These are phyloP conservation scores for Parnassius smintheus DNA, from an alignment of 2,888 invertebrate genomes.

Conservation along the genomic window DNA sequence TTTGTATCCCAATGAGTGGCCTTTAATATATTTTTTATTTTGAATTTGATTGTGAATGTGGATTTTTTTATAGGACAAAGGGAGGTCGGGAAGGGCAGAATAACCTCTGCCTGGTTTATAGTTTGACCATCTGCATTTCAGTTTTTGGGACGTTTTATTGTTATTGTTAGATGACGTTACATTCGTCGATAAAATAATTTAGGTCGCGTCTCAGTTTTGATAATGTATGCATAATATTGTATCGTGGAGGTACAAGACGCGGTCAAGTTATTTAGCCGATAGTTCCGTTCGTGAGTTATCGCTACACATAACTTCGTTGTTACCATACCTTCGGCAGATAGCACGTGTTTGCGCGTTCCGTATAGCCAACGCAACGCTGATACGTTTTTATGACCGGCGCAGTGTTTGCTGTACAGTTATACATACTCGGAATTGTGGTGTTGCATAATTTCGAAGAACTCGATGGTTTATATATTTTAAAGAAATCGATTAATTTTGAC, in stretches of 20 bases:
- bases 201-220: conserved; percentile 12
- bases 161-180: no score
- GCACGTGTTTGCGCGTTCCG: conserved; percentile 26
- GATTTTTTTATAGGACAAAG: no score
- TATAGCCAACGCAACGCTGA: conserved; percentile 9
- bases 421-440: conserved; percentile 9
- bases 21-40: no score
- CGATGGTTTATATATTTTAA: no score
- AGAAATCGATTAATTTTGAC: no score
- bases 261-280: conserved; percentile 27
- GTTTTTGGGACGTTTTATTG: no score
- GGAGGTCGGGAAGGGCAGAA: no score
- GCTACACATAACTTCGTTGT: conserved; percentile 29
- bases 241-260: conserved; percentile 5
- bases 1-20: no score
- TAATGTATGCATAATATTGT: conserved; percentile 10
- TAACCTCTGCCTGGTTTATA: no score
- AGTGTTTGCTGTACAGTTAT: not conserved
- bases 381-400: conserved; percentile 3
- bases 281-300: conserved; percentile 40
- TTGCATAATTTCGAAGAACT: conserved; percentile 5
- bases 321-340: conserved; percentile 35
- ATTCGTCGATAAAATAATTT: conserved; percentile 1
- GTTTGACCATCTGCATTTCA: no score
- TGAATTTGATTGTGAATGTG: no score